Evolutionary conservation across 1,140 invertebrate genomes (phyloP), one percentile per base, ranked within the genome.

Genomic region (Zaprionus gabonicus): DNA sequence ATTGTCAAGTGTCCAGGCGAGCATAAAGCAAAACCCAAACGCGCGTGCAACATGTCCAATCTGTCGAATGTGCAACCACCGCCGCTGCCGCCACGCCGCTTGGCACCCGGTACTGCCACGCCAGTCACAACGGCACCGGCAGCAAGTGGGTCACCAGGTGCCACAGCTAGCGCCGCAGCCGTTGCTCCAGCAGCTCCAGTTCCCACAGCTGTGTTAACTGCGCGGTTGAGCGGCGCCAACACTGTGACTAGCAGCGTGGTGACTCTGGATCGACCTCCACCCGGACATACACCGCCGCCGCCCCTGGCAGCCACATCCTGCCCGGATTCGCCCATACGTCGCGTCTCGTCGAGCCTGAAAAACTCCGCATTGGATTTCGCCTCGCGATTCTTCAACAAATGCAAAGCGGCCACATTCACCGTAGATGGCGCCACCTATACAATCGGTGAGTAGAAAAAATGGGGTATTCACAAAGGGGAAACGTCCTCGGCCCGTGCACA

Each of bases 391-490:
- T 96, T 96, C 93, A 96, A 96, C 93, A 96, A 96, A 92, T 96
- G 95, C 93, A 96, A 96, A 92, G 96, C 96, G 92, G 96, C 96
- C 17, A 96, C 96, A 53, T 96, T 96, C 83, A 96, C 96, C 71
- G 94, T 96, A 88, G 96, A 96, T 93, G 96, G 96, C 80, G 96
- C 95, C 75, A 96, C 95, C 69, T 96, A 96, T 74, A 96, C 95
- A 66, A 96, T 96, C 92, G 96, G 96, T 96, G 93, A 95, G 95
- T 94, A 65, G 36, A 27, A 59, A 38, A 58, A 23, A 23, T 1
- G 20, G 31, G 13, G 28, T 51, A 31, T 51, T 27, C 15, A 46
- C 31, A 60, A 58, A 49, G 34, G 46, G 34, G 34, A 49, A 65
- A 3, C 9, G 9, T 36, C 10, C 34, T 58, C 41, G 49, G 78